A percentile compares a stretch with the other conserved stretches of the same genome.
These are phyloP conservation scores for Cabera pusaria DNA, from an alignment of 2,888 invertebrate species.

Conservation along the genomic window DNA sequence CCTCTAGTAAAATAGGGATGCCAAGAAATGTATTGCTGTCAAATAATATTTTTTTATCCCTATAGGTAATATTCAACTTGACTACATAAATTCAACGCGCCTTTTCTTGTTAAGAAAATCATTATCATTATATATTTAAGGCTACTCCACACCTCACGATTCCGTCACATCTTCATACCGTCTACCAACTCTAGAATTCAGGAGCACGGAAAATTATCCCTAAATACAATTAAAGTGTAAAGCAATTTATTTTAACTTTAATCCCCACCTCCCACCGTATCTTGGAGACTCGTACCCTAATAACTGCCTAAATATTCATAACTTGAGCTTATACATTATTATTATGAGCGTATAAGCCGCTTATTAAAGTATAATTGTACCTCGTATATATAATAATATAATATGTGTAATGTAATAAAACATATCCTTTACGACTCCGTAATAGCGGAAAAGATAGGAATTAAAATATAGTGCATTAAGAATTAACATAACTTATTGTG, in stretches of 20 bases:
- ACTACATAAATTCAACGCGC: no score
- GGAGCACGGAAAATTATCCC: conserved; percentile 80
- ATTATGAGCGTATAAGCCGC: conserved; percentile 46
- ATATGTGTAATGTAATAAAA: conserved; percentile 17
- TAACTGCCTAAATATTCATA: conserved; percentile 59
- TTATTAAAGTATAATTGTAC: conserved; percentile 47
- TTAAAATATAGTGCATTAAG: conserved; percentile 1
- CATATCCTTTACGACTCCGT: conserved; percentile 19
- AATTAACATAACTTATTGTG: no score
- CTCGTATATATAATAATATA: conserved; percentile 16
- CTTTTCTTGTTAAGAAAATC: no score
- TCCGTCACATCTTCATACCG: conserved; percentile 57
- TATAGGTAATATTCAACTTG: no score
- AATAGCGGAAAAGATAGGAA: conserved; percentile 11
- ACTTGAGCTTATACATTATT: conserved; percentile 55
- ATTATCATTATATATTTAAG: no score
- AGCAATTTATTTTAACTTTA: conserved; percentile 81
- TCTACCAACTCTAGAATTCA: conserved; percentile 72
- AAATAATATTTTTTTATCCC: no score
- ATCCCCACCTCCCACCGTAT: conserved; percentile 54
- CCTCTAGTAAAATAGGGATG: no score
- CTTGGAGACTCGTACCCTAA: conserved; percentile 47
- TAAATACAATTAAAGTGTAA: conserved; percentile 81
- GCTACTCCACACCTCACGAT: conserved; percentile 44
- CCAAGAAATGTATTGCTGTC: no score